Evolutionary conservation across 1,140 invertebrate genomes (phyloP), one percentile per base, ranked within the genome.

Genomic region (Meteorus sp.): DNA sequence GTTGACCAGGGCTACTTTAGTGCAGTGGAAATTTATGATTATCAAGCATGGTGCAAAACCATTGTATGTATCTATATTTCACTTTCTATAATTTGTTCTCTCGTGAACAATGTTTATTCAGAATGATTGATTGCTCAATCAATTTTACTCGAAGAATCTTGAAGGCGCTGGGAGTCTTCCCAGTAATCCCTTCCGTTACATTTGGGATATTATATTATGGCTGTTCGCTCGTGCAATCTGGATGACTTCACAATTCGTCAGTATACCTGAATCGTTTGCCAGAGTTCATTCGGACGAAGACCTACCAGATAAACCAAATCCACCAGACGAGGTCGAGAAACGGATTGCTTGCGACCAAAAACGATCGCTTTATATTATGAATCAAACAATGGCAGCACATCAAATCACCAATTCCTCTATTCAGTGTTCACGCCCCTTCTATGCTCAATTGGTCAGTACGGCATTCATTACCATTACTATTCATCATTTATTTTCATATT

Each of bases 11-110:
- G 85, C 8, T 87, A 94, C 43, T 97, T 87, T 70, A 85, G 89
- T 60, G 84, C 86, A 62, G 85, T 93, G 3, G 84, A 85, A 6
- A 85, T 95, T 23, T 94, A 89, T 71, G 93, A 97, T 73, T 94
- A 93, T 71, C 93, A 95, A 76, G 91, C 86, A 1, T 78, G 92
- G 15, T 95, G 93, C 69, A 72, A 82, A 17, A 60, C 68, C 41
- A 59, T 68, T 8, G 75, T 78, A 61, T 75, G 69, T 73, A 56
- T n/a, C 11, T 31, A 22, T 20, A 22, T 47, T 60, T 20, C 5
- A 13, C n/a, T n/a, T n/a, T n/a, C n/a, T n/a, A n/a, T n/a, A n/a
- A n/a, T 6, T 20, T 44, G n/a, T 44, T 44, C 31, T 22, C n/a
- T 35, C 4, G 27, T 33, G 29, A 11, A 33, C 11, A 7, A 33